A percentile compares a stretch with the other conserved stretches of the same genome.
Conservation (phyloP, 2,113 vertebrate species). For the Smithornis capensis region DNA sequence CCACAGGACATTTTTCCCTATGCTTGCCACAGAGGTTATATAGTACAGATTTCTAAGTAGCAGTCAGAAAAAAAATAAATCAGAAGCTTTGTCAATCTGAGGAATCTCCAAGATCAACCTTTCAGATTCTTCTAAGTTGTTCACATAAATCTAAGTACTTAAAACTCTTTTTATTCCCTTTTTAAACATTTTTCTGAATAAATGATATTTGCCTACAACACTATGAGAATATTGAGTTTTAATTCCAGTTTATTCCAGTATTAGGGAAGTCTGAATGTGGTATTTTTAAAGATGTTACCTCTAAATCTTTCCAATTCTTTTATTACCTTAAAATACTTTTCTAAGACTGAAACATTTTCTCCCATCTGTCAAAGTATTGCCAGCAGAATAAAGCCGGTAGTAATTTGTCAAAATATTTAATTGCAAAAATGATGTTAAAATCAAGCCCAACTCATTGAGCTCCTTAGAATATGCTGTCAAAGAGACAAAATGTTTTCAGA, state of each 20-base stretch:
- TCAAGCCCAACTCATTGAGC: conserved; percentile 65
- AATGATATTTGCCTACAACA: not conserved
- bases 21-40: not conserved
- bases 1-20: not conserved
- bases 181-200: conserved; percentile 23
- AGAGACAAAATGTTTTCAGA: conserved; percentile 49
- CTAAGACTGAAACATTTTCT: conserved; percentile 72
- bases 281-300: conserved; percentile 45
- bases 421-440: conserved; percentile 67
- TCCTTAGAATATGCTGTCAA: conserved; percentile 65
- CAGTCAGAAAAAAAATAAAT: not conserved
- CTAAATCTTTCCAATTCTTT: conserved; percentile 44
- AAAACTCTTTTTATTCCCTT: not conserved
- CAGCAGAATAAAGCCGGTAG: conserved; percentile 72
- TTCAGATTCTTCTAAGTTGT: not conserved
- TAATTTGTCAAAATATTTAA: conserved; percentile 81
- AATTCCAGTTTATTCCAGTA: not conserved
- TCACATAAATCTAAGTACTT: not conserved
- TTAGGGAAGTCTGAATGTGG: not conserved
- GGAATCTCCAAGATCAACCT: not conserved
- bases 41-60: not conserved
- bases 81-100: not conserved
- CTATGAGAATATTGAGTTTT: not conserved
- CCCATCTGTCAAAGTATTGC: conserved; percentile 78
- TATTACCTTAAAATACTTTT: conserved; percentile 66